Base-by-base conservation (phyloP, 1,140 invertebrate genomes). In the Trichonephila clavata region DNA sequence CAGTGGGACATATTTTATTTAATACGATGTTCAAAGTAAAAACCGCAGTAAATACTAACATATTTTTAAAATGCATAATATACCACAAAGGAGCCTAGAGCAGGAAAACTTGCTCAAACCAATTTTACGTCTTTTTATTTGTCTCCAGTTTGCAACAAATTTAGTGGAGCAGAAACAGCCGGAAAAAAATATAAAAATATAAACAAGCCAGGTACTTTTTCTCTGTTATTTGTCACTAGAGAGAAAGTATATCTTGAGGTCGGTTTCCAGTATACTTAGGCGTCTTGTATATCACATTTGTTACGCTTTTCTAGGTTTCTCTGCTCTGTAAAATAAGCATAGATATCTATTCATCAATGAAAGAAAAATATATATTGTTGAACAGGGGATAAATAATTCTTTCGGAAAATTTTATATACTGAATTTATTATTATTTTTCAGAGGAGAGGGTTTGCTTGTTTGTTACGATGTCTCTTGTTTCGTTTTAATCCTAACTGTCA, bases 121-220 rank as follows among this genome's bases (percentile, higher is more conserved):
- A 87, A 60, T 39, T 39, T 63, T 18, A 0, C 21, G 1, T 84
- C n/a, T 83, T 87, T 87, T 87, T 86, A 86, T 32, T 63, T n/a
- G 59, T 87, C 86, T 87, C 86, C 13, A 21, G 60, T n/a, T 32
- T 61, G 5, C 59, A n/a, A 65, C 86, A 87, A 87, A 87, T 87
- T 87, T 57, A 39, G n/a, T 18, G 80, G 10, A 83, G n/a, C 7
- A n/a, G n/a, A 24, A 83, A 57, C 43, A n/a, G 20, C 60, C 59
- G n/a, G 32, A 50, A n/a, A 63, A 60, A 63, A 39, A 39, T 14
- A 63, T 18, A 39, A 6, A 63, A 18, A 87, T 24, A 89, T 50
- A 89, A 89, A 57, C 21, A 16, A 89, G 86, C 8, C 27, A 18
- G 43, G n/a, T 59, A 71, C 21, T 16, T 71, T 59, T 89, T 57